phyloP scores from a whole-genome alignment of 2,888 invertebrate genomes.

The Machimus rusticus region DNA sequence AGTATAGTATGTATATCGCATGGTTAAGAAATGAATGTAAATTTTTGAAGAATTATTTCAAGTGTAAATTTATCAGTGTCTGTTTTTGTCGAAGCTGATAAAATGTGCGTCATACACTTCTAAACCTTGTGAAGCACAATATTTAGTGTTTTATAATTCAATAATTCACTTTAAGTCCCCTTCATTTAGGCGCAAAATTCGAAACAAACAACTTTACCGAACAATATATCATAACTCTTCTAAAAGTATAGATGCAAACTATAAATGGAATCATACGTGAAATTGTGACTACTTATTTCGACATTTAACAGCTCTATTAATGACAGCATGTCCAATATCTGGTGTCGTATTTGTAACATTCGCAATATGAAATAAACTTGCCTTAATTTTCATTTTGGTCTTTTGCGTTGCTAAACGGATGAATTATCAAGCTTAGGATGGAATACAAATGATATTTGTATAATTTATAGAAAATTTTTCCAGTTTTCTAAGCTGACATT shows the following conservation, averaged over 20 bases:
- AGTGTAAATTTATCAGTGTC: no score
- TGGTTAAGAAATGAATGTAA: no score
- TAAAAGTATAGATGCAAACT: background rate
- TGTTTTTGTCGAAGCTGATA: no score
- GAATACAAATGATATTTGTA: background rate
- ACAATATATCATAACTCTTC: no score
- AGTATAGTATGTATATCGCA: no score
- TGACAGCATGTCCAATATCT: background rate
- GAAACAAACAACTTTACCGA: no score
- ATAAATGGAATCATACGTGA: background rate
- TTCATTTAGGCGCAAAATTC: no score
- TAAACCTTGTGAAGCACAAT: no score
- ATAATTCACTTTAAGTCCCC: no score
- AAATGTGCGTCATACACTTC: no score
- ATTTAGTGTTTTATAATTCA: no score
- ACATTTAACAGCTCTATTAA: background rate
- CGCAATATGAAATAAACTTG: background rate
- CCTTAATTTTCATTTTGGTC: background rate
- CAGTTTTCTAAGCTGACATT: background rate
- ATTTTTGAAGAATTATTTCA: no score
- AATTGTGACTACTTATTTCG: background rate
- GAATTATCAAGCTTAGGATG: background rate
- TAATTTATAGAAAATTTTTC: background rate
- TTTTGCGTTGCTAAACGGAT: background rate
- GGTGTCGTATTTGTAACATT: background rate